Evolutionary conservation across 1,140 invertebrate species (phyloP).

Genomic region (Orchesella cincta): DNA sequence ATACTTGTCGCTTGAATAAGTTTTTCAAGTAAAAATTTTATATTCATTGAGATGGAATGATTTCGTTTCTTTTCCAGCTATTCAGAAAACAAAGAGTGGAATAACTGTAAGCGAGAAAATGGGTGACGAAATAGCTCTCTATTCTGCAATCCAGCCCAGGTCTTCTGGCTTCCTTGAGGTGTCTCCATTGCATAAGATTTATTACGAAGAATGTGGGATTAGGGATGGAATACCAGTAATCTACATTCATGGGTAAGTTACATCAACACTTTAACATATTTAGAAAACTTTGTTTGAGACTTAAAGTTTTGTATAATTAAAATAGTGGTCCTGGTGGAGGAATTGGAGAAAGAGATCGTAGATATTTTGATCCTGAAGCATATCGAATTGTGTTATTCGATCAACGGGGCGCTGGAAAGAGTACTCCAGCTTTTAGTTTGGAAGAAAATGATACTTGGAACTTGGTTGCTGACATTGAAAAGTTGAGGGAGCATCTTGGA

Average conservation of each 20-base stretch:
- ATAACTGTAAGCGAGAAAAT: neutral
- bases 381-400: constrained; percentile 57
- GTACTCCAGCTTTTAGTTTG: constrained; percentile 54
- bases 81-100: neutral
- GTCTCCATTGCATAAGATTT: constrained; percentile 55
- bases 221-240: constrained; percentile 54
- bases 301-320: constrained; percentile 50
- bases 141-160: constrained; percentile 31
- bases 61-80: neutral
- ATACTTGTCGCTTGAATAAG: no score
- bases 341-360: constrained; percentile 51
- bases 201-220: constrained; percentile 56
- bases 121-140: constrained; percentile 17
- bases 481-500: constrained; percentile 52
- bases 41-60: neutral
- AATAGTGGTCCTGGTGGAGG: constrained; percentile 57
- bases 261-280: neutral
- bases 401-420: constrained; percentile 56
- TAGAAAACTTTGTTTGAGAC: neutral
- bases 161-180: constrained; percentile 39
- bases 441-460: constrained; percentile 57
- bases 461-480: constrained; percentile 56
- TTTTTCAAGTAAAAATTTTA: neutral
- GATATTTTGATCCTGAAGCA: constrained; percentile 55
- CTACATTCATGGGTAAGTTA: constrained; percentile 35